phyloP scores from a whole-genome alignment of 2,888 invertebrate species.

The Isoperla grammatica region DNA sequence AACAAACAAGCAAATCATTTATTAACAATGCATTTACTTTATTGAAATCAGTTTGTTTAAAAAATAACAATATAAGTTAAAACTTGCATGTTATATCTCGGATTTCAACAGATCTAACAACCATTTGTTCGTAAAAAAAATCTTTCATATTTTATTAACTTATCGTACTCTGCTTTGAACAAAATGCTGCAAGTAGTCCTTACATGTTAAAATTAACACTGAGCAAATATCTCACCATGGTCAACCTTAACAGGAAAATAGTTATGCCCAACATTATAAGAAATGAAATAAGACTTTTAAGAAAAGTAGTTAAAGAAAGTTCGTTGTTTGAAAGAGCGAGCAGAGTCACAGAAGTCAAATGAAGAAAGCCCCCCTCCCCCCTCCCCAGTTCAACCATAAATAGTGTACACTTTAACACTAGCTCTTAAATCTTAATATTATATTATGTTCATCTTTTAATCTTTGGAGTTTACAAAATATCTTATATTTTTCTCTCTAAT shows the following conservation, averaged over 20 bases:
- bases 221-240: not conserved
- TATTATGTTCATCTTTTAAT: conserved; percentile 15
- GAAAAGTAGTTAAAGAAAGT: not conserved
- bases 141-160: conserved; percentile 1
- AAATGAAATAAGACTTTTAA: not conserved
- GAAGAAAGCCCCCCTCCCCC: not conserved
- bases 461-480: conserved; percentile 30
- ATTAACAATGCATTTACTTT: too few species aligned
- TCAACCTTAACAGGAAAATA: not conserved
- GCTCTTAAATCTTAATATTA: not conserved
- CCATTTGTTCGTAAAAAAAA: conserved; percentile 15
- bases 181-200: not conserved
- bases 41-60: too few species aligned
- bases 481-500: conserved; percentile 7
- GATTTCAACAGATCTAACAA: conserved; percentile 6
- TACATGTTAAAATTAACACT: not conserved
- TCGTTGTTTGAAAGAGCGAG: not conserved
- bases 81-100: not conserved
- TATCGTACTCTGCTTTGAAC: too few species aligned
- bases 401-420: not conserved
- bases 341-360: not conserved
- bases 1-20: not conserved
- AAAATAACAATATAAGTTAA: not conserved
- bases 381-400: not conserved
- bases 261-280: not conserved